phyloP scores from a whole-genome alignment of 2,888 invertebrate species.

The Cerceris rybyensis region DNA sequence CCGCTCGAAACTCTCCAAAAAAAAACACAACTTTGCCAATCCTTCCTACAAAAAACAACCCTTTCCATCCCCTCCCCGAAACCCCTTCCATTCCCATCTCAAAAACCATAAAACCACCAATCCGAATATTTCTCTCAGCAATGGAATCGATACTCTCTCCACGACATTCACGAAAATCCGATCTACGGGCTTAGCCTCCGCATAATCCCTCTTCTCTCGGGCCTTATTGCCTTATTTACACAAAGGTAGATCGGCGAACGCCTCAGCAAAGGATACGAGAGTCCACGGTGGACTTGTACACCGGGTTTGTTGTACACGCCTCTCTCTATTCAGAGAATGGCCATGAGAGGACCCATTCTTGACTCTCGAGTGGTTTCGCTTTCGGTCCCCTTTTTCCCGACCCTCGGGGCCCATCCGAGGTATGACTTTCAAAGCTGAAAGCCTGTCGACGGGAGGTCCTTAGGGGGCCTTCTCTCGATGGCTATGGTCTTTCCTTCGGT shows the following conservation, averaged over 20 bases:
- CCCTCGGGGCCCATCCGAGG: constrained; percentile 55
- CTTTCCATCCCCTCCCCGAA: neutral
- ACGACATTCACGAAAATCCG: constrained; percentile 52
- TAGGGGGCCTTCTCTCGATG: constrained; percentile 54
- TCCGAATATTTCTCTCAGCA: constrained; percentile 29
- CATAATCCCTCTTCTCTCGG: constrained; percentile 53
- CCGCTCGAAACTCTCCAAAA: too few relatives aligned
- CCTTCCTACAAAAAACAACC: too few relatives aligned
- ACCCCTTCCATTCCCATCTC: neutral
- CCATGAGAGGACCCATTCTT: constrained; percentile 68
- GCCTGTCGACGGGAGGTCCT: constrained; percentile 76
- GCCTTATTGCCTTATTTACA: constrained; percentile 70
- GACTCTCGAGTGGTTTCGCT: constrained; percentile 74
- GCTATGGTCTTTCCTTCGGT: constrained; percentile 58
- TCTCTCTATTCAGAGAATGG: constrained; percentile 58
- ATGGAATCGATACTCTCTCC: constrained; percentile 20
- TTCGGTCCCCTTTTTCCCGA: constrained; percentile 66
- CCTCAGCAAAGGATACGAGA: constrained; percentile 16
- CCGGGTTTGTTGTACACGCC: constrained; percentile 58
- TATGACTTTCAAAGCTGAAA: constrained; percentile 78
- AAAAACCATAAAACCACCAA: constrained; percentile 5
- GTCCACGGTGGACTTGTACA: constrained; percentile 42
- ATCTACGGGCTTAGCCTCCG: constrained; percentile 57
- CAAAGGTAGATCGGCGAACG: constrained; percentile 54
- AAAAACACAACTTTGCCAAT: too few relatives aligned